Base-by-base conservation (phyloP, 2,113 vertebrate species). In the Prunella fulvescens region DNA sequence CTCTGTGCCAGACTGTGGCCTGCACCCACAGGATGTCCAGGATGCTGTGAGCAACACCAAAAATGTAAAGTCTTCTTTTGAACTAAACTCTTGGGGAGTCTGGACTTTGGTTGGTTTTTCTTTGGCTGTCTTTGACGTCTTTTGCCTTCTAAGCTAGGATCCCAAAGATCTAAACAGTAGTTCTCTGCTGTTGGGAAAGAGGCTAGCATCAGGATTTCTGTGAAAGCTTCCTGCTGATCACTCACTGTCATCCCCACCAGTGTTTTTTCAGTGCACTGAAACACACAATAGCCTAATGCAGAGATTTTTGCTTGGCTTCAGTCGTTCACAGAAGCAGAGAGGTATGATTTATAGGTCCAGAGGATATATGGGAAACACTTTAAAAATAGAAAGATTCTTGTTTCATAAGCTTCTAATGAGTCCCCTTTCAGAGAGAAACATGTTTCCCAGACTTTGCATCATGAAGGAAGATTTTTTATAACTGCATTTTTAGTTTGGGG, bases 1-100 rank as follows among this genome's bases (percentile, higher is more conserved):
- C 12, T 42, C 23, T 62, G 5, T 73, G 47, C 0, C 1, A 54
- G 81, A 45, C 31, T 1, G 3, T 53, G 69, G 12, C 14, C 35
- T 73, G n/a, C 10, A 26, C 31, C 35, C 0, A 0, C 0, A 0
- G 23, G 14, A n/a, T n/a, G 9, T n/a, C 78, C 35, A 28, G 53
- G 24, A 87, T 24, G 14, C 15, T 16, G 4, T 37, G 44, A 11
- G 12, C 25, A 48, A 19, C 50, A 80, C n/a, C 3, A 82, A 80
- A 79, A 76, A 37, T 33, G 3, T 40, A 33, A 51, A 28, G 12
- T 72, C n/a, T 60, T 71, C 29, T 79, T 81, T 70, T 57, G 40
- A 53, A 35, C 13, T 37, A n/a, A 71, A 20, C 19, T 28, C 51
- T 20, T 33, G 33, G 4, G 17, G 6, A 10, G 7, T 51, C 50